Evolutionary conservation across 1,140 invertebrate species (phyloP).

Genomic region (Plectrocnemia conspersa): DNA sequence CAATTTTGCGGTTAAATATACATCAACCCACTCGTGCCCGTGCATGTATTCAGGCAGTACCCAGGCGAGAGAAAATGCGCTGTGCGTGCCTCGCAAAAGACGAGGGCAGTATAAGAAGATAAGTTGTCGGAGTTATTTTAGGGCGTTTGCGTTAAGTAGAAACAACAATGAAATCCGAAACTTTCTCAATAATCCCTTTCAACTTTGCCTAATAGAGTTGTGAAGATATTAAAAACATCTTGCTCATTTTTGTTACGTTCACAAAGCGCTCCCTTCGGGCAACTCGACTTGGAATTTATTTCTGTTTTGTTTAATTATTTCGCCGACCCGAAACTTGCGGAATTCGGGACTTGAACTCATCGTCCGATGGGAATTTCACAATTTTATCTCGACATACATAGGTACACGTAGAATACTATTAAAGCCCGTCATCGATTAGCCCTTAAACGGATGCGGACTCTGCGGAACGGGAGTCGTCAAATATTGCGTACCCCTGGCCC

Average conservation of each 20-base stretch:
- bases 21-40: too few species aligned
- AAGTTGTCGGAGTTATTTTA: constrained; percentile 23
- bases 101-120: constrained; percentile 11
- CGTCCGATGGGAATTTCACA: too few species aligned
- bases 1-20: too few species aligned
- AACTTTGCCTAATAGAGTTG: constrained; percentile 36
- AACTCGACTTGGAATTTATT: constrained; percentile 27
- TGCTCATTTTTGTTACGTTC: constrained; percentile 35
- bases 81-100: background rate
- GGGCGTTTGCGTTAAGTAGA: constrained; percentile 30
- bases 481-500: too few species aligned
- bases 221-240: constrained; percentile 37
- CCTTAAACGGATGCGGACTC: too few species aligned
- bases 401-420: too few species aligned
- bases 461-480: too few species aligned
- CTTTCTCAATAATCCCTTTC: constrained; percentile 36
- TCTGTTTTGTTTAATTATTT: constrained; percentile 37
- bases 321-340: constrained; percentile 19
- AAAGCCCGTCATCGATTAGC: too few species aligned
- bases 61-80: background rate
- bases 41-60: background rate
- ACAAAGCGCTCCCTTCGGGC: constrained; percentile 28
- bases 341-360: too few species aligned
- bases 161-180: constrained; percentile 36
- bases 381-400: too few species aligned